Percentiles rank a stretch among this genome's conserved stretches.
These are phyloP conservation scores for Ancistrus triradiatus DNA, from an alignment of 2,113 vertebrate species.

Conservation along the genomic window DNA sequence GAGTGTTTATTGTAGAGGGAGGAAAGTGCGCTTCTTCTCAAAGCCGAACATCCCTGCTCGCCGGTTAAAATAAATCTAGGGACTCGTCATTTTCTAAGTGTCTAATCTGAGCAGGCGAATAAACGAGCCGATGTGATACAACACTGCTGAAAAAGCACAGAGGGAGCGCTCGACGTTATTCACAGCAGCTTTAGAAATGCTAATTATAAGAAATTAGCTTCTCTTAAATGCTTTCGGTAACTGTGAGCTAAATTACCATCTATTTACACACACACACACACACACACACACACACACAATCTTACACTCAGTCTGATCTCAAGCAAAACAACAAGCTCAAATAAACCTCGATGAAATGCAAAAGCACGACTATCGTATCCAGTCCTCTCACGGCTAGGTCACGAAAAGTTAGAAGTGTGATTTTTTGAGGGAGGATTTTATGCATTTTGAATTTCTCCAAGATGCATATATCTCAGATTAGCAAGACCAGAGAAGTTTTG, in stretches of 20 bases:
- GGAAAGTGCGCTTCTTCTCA: too few relatives aligned
- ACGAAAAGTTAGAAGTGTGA: too few relatives aligned
- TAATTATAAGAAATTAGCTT: neutral
- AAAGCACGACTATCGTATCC: neutral
- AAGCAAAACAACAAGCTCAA: neutral
- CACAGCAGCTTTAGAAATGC: neutral
- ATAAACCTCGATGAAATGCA: neutral
- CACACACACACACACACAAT: constrained; percentile 21
- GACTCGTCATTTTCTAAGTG: neutral
- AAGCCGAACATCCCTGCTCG: too few relatives aligned
- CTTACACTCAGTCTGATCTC: neutral
- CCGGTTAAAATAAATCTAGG: too few relatives aligned
- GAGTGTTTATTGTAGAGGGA: too few relatives aligned
- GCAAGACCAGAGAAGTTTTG: too few relatives aligned
- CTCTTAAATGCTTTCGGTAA: neutral
- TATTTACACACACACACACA: constrained; percentile 4
- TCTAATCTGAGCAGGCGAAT: neutral
- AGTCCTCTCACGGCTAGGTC: too few relatives aligned
- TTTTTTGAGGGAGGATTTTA: too few relatives aligned
- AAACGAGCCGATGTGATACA: neutral
- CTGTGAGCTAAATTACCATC: constrained; percentile 13
- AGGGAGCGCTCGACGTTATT: neutral
- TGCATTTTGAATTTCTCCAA: too few relatives aligned
- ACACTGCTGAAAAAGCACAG: neutral
- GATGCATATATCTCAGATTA: too few relatives aligned